Base-by-base conservation (phyloP, 2,888 invertebrate genomes). In the Busseola fusca region DNA sequence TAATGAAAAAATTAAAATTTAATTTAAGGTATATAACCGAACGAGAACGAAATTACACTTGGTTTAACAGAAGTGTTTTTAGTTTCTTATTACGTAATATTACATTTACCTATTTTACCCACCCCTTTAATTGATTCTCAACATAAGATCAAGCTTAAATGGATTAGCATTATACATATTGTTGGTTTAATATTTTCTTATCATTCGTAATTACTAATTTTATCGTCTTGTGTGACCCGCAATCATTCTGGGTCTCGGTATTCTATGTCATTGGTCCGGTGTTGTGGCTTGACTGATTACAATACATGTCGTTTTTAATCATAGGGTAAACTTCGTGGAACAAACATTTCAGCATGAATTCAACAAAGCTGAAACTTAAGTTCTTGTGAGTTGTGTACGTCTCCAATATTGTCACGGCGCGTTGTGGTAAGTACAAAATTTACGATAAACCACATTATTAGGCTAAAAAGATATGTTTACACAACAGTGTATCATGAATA, bases 201-300 rank as follows among this genome's bases (percentile, higher is more conserved):
- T 91, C 90, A 79, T 82, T 83, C 74, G 83, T 87, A 87, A 87
- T 87, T 90, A 89, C 87, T 81, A 85, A 90, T 86, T 87, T 91
- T 92, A 92, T 92, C 91, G 88, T 82, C 81, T 76, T 84, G 80
- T 81, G 88, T 92, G 92, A 92, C 91, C 92, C 85, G 89, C 87
- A 89, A 88, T 88, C 89, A 88, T 88, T 89, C 89, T 90, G 86
- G 86, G 90, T 90, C 89, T 89, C 86, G 86, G 84, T 90, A 86
- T 88, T 90, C 87, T 86, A 85, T 90, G 88, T 88, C 89, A 90
- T 89, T 89, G 86, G 85, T 89, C 84, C 84, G 85, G 84, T 88
- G 86, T 87, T 87, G 83, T 87, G 86, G 84, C 85, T 86, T 86
- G 78, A 84, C 72, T 76, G 85, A 87, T 88, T 80, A 80, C 64